Evolutionary conservation across 2,797 vertebrate species (phyloP), one percentile per base, ranked within the genome.

Genomic region (Hybognathus amarus): DNA sequence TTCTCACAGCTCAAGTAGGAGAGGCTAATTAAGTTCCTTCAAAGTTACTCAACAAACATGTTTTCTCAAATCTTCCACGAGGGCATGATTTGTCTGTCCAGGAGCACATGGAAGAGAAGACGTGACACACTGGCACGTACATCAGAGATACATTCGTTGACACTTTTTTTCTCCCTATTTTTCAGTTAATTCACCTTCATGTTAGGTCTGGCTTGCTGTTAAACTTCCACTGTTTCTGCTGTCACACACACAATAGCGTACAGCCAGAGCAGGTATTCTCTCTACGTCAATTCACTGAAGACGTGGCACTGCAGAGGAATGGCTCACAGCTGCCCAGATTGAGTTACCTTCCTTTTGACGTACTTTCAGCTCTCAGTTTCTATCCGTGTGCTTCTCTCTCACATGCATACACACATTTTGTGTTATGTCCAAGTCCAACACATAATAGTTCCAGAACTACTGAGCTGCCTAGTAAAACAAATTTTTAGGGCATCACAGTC

Each of bases 301-400:
- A 82, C 87, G 86, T 87, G 87, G 80, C 86, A 83, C 66, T 45
- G 84, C 80, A 86, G 77, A 4, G 68, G 85, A 80, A 59, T 69
- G 86, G 85, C 76, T 73, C 69, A 27, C 63, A 79, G 45, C 75
- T 59, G 79, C 66, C 71, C 81, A 80, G 86, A 87, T 89, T 87
- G 77, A 80, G 45, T 86, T 91, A 89, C 88, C 88, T 87, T 89
- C 87, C 85, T 67, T 82, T 75, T 90, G 89, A 91, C 64, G 81
- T 70, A 80, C 88, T 85, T 83, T 87, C 85, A 87, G 24, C 85
- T 89, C 88, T 77, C 86, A 82, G 85, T 90, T 91, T 92, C 91
- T 64, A 17, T 69, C 6, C 0, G 1, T 61, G 78, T 64, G 8
- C 47, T 27, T 24, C 12, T 54, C 40, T 42, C 50, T 33, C 30